A percentile compares a stretch with the other conserved stretches of the same genome.
These are phyloP conservation scores for Artemisiospiza belli DNA, from an alignment of 2,113 vertebrate genomes.

Conservation along the genomic window DNA sequence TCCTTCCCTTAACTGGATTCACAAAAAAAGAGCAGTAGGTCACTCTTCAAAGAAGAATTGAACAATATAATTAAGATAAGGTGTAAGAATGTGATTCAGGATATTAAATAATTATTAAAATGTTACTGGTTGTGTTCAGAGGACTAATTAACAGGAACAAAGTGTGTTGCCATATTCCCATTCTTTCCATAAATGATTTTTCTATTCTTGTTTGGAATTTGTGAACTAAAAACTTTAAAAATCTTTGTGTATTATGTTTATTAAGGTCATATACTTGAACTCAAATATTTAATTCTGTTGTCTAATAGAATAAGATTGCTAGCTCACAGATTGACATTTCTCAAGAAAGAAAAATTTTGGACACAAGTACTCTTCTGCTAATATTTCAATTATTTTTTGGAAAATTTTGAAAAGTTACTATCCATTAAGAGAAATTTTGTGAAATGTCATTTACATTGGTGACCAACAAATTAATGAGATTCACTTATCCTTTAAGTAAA, in stretches of 20 bases:
- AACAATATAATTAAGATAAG: neutral
- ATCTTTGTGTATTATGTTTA: neutral
- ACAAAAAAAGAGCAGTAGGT: neutral
- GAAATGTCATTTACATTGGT: neutral
- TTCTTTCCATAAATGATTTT: neutral
- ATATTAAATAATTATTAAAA: neutral
- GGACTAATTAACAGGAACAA: neutral
- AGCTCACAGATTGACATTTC: neutral
- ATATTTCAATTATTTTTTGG: neutral
- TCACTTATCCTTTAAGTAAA: neutral
- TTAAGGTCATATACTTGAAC: neutral
- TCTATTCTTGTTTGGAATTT: neutral
- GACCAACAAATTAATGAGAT: neutral
- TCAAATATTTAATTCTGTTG: neutral
- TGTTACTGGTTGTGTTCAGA: neutral
- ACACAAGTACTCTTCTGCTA: neutral
- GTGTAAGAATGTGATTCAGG: neutral
- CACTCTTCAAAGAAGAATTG: neutral
- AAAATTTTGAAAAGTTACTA: neutral
- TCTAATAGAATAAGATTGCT: neutral
- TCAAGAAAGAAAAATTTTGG: neutral
- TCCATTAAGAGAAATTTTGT: neutral
- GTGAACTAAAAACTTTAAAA: neutral
- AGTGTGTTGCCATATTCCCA: neutral
- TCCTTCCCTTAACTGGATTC: neutral